These are phyloP conservation scores for Thalpophila matura DNA, from an alignment of 2,888 invertebrate genomes.

Conservation along the genomic window DNA sequence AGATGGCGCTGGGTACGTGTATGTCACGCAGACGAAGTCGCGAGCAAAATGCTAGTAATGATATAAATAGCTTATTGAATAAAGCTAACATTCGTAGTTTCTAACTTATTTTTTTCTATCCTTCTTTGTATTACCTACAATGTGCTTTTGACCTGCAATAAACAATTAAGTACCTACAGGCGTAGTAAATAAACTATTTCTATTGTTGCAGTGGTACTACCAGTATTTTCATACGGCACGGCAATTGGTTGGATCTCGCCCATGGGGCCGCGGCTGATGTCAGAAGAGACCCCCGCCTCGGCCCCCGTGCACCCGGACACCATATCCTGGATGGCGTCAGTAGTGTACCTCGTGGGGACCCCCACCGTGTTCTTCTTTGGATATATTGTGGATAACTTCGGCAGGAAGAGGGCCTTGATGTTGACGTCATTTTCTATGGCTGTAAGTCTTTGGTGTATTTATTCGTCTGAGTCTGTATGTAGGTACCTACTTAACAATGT, in stretches of 20 bases:
- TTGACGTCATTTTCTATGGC: constrained; percentile 83
- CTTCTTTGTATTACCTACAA: too few species aligned
- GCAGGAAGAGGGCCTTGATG: constrained; percentile 88
- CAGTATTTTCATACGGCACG: constrained; percentile 89
- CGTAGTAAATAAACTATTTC: too few species aligned
- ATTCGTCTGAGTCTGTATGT: too few species aligned
- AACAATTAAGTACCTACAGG: too few species aligned
- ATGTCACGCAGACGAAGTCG: too few species aligned
- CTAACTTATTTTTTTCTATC: too few species aligned
- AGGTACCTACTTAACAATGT: too few species aligned
- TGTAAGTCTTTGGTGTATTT: constrained; percentile 68
- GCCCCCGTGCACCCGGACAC: constrained; percentile 84
- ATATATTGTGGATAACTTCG: constrained; percentile 87
- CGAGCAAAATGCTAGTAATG: too few species aligned
- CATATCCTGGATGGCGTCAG: constrained; percentile 91
- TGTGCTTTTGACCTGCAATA: too few species aligned
- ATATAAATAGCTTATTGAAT: too few species aligned
- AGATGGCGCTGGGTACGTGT: too few species aligned
- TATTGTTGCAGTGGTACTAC: constrained; percentile 86
- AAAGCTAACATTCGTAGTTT: too few species aligned
- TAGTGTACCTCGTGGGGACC: constrained; percentile 89
- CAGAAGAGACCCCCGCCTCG: constrained; percentile 80
- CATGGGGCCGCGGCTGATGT: constrained; percentile 88
- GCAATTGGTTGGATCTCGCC: constrained; percentile 91
- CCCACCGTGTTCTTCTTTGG: constrained; percentile 90